Percentiles rank a stretch among this genome's conserved stretches.
Evolutionary conservation across 1,140 invertebrate genomes (phyloP).

Genomic region (Xylocopa sonorina): DNA sequence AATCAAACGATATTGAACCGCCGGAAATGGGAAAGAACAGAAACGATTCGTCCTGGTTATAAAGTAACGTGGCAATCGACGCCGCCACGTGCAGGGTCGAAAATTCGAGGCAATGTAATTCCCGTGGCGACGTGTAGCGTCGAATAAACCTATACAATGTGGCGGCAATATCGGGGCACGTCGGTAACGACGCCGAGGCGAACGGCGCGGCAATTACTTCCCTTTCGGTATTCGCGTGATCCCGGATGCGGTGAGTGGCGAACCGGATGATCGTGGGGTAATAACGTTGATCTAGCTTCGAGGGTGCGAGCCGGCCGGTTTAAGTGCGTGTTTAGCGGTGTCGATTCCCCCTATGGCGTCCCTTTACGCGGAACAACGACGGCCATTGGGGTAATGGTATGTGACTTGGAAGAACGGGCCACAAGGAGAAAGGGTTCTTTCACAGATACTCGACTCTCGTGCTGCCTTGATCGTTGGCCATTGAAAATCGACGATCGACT

Average conservation of each 20-base stretch:
- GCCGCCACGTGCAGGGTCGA: neutral
- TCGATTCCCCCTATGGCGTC: constrained; percentile 61
- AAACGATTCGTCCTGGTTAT: too few relatives aligned
- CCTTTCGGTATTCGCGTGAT: constrained; percentile 44
- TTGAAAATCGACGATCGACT: too few relatives aligned
- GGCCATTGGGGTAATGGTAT: constrained; percentile 57
- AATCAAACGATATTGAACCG: too few relatives aligned
- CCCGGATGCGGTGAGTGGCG: constrained; percentile 45
- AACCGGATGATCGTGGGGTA: constrained; percentile 57
- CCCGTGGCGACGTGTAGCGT: neutral
- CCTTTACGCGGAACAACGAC: constrained; percentile 64
- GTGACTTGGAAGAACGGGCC: constrained; percentile 50
- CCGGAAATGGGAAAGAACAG: too few relatives aligned
- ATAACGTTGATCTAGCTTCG: constrained; percentile 63
- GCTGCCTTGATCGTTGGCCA: too few relatives aligned
- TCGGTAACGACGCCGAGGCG: neutral
- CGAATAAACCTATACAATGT: constrained; percentile 16
- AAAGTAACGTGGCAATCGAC: too few relatives aligned
- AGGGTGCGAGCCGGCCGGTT: constrained; percentile 56
- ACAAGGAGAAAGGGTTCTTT: too few relatives aligned
- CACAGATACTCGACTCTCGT: too few relatives aligned
- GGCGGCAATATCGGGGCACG: neutral
- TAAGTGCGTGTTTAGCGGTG: constrained; percentile 73
- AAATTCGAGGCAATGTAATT: neutral
- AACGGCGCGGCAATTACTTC: constrained; percentile 42